Conservation (phyloP, 2,113 vertebrate species). For the Laticauda laticaudata region DNA sequence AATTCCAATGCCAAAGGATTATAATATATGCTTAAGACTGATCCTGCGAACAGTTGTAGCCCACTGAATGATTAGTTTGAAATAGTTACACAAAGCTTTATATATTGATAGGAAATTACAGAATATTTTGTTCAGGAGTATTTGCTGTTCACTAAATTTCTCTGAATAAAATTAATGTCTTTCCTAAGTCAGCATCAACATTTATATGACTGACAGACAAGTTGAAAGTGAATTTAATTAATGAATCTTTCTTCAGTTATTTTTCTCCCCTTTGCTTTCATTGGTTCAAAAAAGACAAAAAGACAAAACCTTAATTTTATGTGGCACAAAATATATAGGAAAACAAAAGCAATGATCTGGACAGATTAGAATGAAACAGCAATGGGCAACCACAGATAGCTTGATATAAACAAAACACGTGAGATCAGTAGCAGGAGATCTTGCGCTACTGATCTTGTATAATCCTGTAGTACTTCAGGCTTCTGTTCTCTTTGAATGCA, state of each 20-base stretch:
- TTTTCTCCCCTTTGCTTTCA: constrained; percentile 5
- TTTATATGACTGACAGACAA: background rate
- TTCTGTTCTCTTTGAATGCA: too few relatives aligned
- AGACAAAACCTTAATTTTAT: background rate
- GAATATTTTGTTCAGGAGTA: background rate
- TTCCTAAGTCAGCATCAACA: background rate
- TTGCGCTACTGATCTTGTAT: too few relatives aligned
- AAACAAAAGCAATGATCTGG: constrained; percentile 4
- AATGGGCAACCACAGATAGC: constrained; percentile 9
- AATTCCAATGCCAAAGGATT: background rate
- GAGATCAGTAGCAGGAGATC: too few relatives aligned
- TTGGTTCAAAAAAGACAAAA: constrained; percentile 17
- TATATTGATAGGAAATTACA: background rate
- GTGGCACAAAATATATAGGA: constrained; percentile 27
- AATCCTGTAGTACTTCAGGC: too few relatives aligned
- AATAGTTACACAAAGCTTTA: background rate
- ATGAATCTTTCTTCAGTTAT: background rate
- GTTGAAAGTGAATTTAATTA: constrained; percentile 3
- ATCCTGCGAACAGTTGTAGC: background rate
- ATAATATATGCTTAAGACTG: background rate
- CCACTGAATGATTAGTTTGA: background rate
- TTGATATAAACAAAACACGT: background rate
- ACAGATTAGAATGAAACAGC: constrained; percentile 7
- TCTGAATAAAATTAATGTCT: background rate
- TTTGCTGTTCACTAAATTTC: background rate